Percentiles rank a stretch among this genome's conserved stretches.
phyloP scores from a whole-genome alignment of 2,113 vertebrate species.

The Phalacrocorax carbo region DNA sequence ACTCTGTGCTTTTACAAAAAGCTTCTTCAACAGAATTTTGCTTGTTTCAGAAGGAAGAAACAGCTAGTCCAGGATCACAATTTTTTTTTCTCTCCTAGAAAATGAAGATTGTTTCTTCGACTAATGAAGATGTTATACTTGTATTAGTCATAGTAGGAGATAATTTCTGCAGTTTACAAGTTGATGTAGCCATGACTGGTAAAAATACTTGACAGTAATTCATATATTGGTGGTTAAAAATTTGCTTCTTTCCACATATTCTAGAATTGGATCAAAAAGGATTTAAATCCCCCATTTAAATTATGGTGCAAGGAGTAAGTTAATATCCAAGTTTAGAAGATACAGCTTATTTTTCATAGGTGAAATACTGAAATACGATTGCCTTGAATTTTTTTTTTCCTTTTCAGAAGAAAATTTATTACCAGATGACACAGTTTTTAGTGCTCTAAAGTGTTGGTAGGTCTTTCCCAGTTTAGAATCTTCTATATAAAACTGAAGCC shows the following conservation, averaged over 20 bases:
- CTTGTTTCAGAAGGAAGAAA: neutral
- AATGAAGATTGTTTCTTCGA: neutral
- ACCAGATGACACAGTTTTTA: fast-evolving
- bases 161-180: neutral
- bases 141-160: neutral
- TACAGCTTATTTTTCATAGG: neutral
- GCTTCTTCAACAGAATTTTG: neutral
- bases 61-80: neutral
- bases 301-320: neutral
- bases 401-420: neutral
- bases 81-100: neutral
- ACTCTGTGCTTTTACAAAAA: neutral
- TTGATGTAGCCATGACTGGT: neutral
- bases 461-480: neutral
- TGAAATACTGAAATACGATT: neutral
- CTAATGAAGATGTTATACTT: neutral
- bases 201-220: neutral
- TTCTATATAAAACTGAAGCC: neutral
- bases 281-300: neutral
- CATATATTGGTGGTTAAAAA: neutral
- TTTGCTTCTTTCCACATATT: neutral
- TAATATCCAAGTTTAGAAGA: neutral
- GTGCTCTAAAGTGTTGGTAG: neutral
- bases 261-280: neutral
- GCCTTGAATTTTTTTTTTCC: neutral